These are phyloP conservation scores for Hipposideros armiger DNA, from an alignment of 2,113 vertebrate species.

Conservation along the genomic window DNA sequence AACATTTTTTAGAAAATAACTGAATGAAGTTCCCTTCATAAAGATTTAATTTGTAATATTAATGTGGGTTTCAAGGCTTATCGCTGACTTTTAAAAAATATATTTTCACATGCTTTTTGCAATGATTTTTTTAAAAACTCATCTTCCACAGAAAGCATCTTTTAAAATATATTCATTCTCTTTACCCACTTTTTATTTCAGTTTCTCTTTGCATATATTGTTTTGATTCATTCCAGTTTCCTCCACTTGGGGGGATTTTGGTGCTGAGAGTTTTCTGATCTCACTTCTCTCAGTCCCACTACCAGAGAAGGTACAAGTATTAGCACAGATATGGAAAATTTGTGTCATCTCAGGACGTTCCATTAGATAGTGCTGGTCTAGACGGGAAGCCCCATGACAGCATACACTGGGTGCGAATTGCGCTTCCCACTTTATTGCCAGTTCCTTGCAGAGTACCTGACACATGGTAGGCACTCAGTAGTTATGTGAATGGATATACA, in stretches of 20 bases:
- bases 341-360: not conserved
- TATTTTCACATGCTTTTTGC: not conserved
- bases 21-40: not conserved
- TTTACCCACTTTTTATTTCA: not conserved
- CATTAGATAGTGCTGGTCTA: not conserved
- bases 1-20: not conserved
- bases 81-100: not conserved
- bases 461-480: not conserved
- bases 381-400: not conserved
- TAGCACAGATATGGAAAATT: not conserved
- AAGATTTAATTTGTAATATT: not conserved
- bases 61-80: not conserved
- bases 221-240: not conserved
- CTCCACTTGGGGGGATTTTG: not conserved
- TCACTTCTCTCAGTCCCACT: not conserved
- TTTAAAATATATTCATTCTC: not conserved
- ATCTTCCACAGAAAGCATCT: not conserved
- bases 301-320: not conserved
- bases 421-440: not conserved
- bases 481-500: not conserved
- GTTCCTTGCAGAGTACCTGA: not conserved
- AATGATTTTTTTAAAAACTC: not conserved
- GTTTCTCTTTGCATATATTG: not conserved
- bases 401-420: fast-evolving
- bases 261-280: not conserved